Percentiles rank a stretch among this genome's conserved stretches.
Evolutionary conservation across 2,888 invertebrate species (phyloP).

Genomic region (Octonoba sinensis): DNA sequence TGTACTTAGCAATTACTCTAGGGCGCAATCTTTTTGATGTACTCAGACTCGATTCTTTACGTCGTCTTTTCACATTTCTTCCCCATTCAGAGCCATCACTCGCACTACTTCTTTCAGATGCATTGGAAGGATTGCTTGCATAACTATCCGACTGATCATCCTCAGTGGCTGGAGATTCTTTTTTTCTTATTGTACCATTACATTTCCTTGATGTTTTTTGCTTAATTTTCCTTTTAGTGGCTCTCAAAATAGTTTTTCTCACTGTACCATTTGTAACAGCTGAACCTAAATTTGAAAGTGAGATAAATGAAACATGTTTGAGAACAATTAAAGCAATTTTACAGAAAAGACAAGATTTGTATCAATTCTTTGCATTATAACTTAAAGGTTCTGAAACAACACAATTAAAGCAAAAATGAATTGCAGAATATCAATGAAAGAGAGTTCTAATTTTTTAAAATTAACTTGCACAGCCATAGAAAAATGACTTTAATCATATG

Average conservation of each 20-base stretch:
- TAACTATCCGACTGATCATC: constrained; percentile 39
- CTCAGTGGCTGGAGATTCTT: constrained; percentile 21
- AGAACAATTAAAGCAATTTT: background rate
- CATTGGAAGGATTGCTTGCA: constrained; percentile 15
- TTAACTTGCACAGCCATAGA: too few species aligned
- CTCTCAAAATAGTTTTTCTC: background rate
- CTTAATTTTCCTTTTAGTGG: constrained; percentile 19
- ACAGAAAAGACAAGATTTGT: background rate
- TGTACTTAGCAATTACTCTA: background rate
- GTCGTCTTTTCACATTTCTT: background rate
- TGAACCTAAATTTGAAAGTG: constrained; percentile 14
- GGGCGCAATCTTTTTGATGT: constrained; percentile 7
- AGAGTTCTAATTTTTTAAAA: too few species aligned
- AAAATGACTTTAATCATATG: too few species aligned
- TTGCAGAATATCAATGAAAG: too few species aligned
- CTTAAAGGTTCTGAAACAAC: too few species aligned
- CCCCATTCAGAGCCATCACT: constrained; percentile 16
- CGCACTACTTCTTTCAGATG: constrained; percentile 6
- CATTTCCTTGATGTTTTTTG: constrained; percentile 20
- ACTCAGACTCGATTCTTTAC: constrained; percentile 9
- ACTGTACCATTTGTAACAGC: constrained; percentile 39
- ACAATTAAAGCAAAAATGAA: too few species aligned
- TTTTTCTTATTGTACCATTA: constrained; percentile 18
- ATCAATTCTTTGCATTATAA: background rate
- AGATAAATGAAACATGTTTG: background rate